Percentiles rank a stretch among this genome's conserved stretches.
phyloP scores from a whole-genome alignment of 2,113 vertebrate genomes.

The Hypocryptadius cinnamomeus region DNA sequence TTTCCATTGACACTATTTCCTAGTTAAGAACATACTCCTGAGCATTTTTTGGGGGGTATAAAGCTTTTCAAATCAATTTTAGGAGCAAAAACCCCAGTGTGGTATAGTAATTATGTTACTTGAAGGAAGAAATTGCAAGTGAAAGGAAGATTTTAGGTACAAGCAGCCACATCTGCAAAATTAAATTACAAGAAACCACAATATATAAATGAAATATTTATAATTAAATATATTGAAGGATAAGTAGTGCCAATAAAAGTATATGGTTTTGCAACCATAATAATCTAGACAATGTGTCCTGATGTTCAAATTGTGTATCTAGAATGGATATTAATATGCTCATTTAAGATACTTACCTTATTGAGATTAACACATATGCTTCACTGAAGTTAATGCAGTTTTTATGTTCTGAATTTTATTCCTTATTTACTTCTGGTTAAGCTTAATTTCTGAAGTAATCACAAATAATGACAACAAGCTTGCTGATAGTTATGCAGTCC shows the following conservation, averaged over 20 bases:
- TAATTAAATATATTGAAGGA: background rate
- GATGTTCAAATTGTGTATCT: background rate
- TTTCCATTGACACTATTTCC: constrained; percentile 55
- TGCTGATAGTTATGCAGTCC: background rate
- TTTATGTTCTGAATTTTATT: background rate
- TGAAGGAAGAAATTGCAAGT: background rate
- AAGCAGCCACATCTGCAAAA: background rate
- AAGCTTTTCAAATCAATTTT: background rate
- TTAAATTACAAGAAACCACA: background rate
- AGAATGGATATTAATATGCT: background rate
- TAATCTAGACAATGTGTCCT: background rate
- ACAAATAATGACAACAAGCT: background rate
- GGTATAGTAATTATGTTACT: background rate
- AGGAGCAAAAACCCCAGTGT: background rate
- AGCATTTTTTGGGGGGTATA: background rate
- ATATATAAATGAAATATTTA: background rate
- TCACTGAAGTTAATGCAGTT: background rate
- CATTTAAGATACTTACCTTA: background rate
- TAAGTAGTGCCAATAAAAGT: background rate
- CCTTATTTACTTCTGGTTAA: background rate
- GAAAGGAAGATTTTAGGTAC: background rate
- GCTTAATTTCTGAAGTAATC: background rate
- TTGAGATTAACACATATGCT: background rate
- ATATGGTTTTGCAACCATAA: background rate
- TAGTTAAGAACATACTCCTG: background rate